A percentile compares a stretch with the other conserved stretches of the same genome.
These are phyloP conservation scores for Shinisaurus crocodilurus DNA, from an alignment of 2,113 vertebrate species.

Conservation along the genomic window DNA sequence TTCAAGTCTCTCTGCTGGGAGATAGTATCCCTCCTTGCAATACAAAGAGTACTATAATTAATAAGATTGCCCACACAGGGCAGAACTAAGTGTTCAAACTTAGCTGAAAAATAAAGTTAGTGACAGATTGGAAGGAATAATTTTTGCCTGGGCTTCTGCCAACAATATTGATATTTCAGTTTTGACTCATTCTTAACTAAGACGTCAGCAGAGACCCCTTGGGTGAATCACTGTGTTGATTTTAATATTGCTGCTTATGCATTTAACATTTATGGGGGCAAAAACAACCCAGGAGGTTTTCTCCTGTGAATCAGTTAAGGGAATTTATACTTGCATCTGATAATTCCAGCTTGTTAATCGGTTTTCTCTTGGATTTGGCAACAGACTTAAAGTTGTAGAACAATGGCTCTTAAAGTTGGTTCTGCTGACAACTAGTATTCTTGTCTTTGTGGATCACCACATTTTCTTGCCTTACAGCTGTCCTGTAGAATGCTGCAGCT, in stretches of 20 bases:
- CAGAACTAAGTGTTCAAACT: not conserved
- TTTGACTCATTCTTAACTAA: conserved; percentile 37
- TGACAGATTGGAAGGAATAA: conserved; percentile 4
- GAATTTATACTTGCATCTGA: not conserved
- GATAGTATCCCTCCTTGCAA: not conserved
- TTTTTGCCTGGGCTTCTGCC: conserved; percentile 5
- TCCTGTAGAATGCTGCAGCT: not conserved
- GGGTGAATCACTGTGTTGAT: conserved; percentile 4
- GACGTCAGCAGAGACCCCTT: conserved; percentile 25
- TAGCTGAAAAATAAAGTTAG: conserved; percentile 12
- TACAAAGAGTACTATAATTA: not conserved
- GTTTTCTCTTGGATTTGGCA: conserved; percentile 16
- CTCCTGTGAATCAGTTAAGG: conserved; percentile 19
- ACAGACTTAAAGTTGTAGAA: not conserved
- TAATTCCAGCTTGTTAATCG: not conserved
- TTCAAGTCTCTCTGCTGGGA: not conserved
- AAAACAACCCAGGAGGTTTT: not conserved
- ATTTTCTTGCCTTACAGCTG: not conserved
- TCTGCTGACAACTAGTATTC: not conserved
- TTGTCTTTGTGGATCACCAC: not conserved
- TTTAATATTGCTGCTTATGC: conserved; percentile 34
- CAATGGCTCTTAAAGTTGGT: not conserved
- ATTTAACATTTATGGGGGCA: conserved; percentile 31
- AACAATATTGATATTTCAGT: conserved; percentile 24
- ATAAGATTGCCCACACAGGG: not conserved